Percentiles rank a stretch among this genome's conserved stretches.
Conservation (phyloP, 2,797 vertebrate genomes). For the Distichodus sexfasciatus region DNA sequence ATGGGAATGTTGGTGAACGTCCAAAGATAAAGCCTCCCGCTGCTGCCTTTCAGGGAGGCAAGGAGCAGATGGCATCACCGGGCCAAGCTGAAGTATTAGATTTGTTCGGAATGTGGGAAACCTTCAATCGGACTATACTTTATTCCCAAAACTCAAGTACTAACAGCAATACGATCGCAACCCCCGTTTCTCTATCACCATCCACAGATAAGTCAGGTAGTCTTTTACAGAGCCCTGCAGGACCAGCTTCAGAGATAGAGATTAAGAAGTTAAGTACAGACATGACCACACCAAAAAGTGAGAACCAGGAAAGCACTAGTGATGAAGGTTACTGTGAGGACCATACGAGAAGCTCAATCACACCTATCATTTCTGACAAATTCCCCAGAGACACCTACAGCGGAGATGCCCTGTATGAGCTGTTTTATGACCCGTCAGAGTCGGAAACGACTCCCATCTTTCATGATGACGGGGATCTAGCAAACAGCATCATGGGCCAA, state of each 20-base stretch:
- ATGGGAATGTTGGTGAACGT: slow-evolving; percentile 51
- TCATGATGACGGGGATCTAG: slow-evolving; percentile 72
- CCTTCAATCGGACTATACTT: slow-evolving; percentile 67
- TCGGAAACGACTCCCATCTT: slow-evolving; percentile 62
- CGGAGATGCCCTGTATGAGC: slow-evolving; percentile 83
- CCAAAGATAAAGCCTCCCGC: slow-evolving; percentile 56
- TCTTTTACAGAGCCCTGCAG: slow-evolving; percentile 45
- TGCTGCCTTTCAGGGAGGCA: slow-evolving; percentile 70
- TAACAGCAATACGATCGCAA: slow-evolving; percentile 53
- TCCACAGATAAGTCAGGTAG: slow-evolving; percentile 34
- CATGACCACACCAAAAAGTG: slow-evolving; percentile 75
- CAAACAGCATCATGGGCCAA: slow-evolving; percentile 71
- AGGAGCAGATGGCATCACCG: slow-evolving; percentile 76
- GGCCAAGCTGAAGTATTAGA: slow-evolving; percentile 70
- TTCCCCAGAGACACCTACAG: slow-evolving; percentile 83
- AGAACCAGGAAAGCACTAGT: slow-evolving; percentile 80
- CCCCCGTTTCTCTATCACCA: slow-evolving; percentile 29
- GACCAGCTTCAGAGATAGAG: slow-evolving; percentile 54
- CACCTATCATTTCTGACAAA: slow-evolving; percentile 54
- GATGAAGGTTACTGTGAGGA: slow-evolving; percentile 86
- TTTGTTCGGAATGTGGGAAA: slow-evolving; percentile 77
- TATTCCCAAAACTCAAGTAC: slow-evolving; percentile 62
- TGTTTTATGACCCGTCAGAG: slow-evolving; percentile 77
- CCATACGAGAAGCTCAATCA: slow-evolving; percentile 63
- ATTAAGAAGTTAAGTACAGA: slow-evolving; percentile 70